Conservation (phyloP, 2,888 invertebrate species). For the Dinocampus coccinellae region DNA sequence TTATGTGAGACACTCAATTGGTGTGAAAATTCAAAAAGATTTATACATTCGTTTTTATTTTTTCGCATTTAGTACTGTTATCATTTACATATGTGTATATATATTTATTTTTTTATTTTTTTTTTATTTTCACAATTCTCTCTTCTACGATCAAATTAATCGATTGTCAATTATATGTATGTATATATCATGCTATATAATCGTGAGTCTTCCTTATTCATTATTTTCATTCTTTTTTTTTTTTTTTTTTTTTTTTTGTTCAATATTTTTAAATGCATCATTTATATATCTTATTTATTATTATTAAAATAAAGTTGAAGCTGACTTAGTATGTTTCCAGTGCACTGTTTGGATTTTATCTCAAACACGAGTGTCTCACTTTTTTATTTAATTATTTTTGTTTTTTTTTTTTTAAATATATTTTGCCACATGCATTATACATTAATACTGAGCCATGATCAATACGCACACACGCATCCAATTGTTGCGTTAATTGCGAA, state of each 20-base stretch:
- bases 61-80: neutral
- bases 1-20: neutral
- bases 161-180: conserved; percentile 25
- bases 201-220: neutral
- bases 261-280: no score
- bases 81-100: no score
- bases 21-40: neutral
- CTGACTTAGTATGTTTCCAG: neutral
- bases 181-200: neutral
- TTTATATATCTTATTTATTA: neutral
- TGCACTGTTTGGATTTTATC: neutral
- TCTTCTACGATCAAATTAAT: conserved; percentile 3
- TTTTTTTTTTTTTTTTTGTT: neutral
- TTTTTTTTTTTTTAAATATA: neutral
- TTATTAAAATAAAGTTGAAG: conserved; percentile 11
- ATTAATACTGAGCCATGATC: conserved; percentile 24
- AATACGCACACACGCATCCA: neutral
- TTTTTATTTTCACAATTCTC: neutral
- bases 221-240: neutral
- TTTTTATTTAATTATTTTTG: neutral
- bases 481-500: conserved; percentile 1
- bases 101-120: neutral
- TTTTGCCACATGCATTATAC: conserved; percentile 20
- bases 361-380: conserved; percentile 20
- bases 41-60: neutral